Percentiles rank a stretch among this genome's conserved stretches.
Conservation (phyloP, 2,888 invertebrate genomes). For the Agrochola lychnidis region DNA sequence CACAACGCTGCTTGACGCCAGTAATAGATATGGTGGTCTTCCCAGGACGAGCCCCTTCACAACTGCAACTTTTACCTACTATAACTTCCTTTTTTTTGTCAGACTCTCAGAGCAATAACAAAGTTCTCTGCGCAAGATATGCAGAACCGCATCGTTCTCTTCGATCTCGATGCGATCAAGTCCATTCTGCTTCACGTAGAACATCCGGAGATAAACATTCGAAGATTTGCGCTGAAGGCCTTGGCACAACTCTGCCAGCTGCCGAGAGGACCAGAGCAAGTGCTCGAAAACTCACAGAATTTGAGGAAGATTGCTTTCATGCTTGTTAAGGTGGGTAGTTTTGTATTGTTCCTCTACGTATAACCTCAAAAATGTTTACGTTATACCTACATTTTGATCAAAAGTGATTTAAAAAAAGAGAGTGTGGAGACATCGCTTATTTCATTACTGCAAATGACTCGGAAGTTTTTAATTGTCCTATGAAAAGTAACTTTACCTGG, state of each 20-base stretch:
- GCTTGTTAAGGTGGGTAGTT: slow-evolving; percentile 78
- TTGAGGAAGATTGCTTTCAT: slow-evolving; percentile 83
- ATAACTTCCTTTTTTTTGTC: slow-evolving; percentile 2
- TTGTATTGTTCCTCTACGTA: neutral
- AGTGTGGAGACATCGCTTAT: neutral
- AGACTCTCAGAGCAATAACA: slow-evolving; percentile 87
- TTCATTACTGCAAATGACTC: neutral
- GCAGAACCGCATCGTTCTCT: slow-evolving; percentile 80
- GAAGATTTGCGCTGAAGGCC: slow-evolving; percentile 89
- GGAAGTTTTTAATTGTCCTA: neutral
- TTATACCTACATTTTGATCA: neutral
- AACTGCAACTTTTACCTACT: neutral
- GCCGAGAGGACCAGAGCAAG: slow-evolving; percentile 85
- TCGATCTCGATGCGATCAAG: slow-evolving; percentile 78
- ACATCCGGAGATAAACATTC: slow-evolving; percentile 82
- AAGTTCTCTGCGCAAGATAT: slow-evolving; percentile 86
- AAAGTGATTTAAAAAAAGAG: neutral
- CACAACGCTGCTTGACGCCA: neutral
- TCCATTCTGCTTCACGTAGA: slow-evolving; percentile 83
- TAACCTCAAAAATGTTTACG: too few species aligned
- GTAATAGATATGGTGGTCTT: neutral
- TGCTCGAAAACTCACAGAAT: slow-evolving; percentile 81
- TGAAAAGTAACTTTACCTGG: neutral
- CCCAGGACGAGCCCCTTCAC: neutral
- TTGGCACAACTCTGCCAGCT: slow-evolving; percentile 88